Conservation (phyloP, 30 jellyfish, hydroid and myxozoan species). For the Clytia hemisphaerica region DNA sequence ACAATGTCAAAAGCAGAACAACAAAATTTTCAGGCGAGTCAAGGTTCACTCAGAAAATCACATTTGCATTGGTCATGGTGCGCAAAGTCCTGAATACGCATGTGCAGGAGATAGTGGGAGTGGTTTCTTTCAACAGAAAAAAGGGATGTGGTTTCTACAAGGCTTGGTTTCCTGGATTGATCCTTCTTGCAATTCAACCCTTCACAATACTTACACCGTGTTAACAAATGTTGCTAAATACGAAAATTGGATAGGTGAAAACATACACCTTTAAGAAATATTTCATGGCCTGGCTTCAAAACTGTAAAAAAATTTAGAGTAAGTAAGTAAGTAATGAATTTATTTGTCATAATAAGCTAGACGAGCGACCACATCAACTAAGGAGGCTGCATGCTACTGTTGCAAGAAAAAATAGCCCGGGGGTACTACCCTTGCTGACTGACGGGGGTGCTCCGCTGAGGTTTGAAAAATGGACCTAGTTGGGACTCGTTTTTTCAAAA, state of each 20-base stretch:
- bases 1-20: conserved; percentile 42
- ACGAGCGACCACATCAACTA: no score
- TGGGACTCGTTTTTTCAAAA: no score
- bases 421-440: no score
- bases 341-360: no score
- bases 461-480: no score
- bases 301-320: no score
- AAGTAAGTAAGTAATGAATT: no score
- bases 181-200: conserved; percentile 55
- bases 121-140: conserved; percentile 38
- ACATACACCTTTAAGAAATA: conserved; percentile 13
- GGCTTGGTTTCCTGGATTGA: conserved; percentile 90
- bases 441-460: no score
- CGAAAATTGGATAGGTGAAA: conserved; percentile 44
- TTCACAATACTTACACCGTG: conserved; percentile 60
- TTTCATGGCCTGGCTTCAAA: no score
- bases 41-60: conserved; percentile 28
- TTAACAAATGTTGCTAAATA: conserved; percentile 43
- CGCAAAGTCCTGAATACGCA: conserved; percentile 45
- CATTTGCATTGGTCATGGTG: conserved; percentile 74
- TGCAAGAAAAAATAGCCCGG: no score
- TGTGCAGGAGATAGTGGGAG: conserved; percentile 97
- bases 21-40: conserved; percentile 35
- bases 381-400: no score
- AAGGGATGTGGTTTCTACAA: conserved; percentile 38